These are phyloP conservation scores for Catostylus mosaicus DNA, from an alignment of 30 jellyfish, hydroid and myxozoan genomes.

Conservation along the genomic window DNA sequence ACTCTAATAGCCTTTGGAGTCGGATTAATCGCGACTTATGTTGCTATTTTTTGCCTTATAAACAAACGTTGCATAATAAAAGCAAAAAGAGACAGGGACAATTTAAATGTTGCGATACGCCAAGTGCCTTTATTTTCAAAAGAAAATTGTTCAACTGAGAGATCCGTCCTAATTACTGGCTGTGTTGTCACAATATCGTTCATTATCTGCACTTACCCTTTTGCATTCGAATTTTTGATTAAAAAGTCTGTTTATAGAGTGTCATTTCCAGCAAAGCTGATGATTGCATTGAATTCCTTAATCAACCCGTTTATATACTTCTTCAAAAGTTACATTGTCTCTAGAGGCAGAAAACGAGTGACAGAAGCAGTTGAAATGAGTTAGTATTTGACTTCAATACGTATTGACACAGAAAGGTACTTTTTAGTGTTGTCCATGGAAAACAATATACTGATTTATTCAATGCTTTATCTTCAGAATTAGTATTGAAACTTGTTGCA, in stretches of 20 bases:
- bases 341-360: too few species aligned
- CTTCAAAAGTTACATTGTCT: slow-evolving; percentile 27
- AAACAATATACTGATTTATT: too few species aligned
- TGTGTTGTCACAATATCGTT: slow-evolving; percentile 34
- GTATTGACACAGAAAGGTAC: too few species aligned
- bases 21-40: not conserved
- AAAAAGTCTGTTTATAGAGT: not conserved
- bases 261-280: not conserved
- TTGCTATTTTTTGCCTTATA: not conserved
- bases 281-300: slow-evolving; percentile 30
- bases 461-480: too few species aligned
- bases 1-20: not conserved
- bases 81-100: not conserved
- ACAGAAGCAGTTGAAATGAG: too few species aligned
- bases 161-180: slow-evolving; percentile 32
- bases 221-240: slow-evolving; percentile 23
- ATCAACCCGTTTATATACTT: slow-evolving; percentile 57
- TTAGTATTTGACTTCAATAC: too few species aligned
- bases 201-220: slow-evolving; percentile 49
- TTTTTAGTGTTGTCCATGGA: too few species aligned
- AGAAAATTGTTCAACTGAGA: not conserved
- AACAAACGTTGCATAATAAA: not conserved
- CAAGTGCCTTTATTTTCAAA: not conserved
- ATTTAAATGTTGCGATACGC: not conserved
- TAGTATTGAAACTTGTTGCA: too few species aligned